Percentiles rank a stretch among this genome's conserved stretches.
Conservation (phyloP, 2,113 vertebrate species). For the Bufo gargarizans region DNA sequence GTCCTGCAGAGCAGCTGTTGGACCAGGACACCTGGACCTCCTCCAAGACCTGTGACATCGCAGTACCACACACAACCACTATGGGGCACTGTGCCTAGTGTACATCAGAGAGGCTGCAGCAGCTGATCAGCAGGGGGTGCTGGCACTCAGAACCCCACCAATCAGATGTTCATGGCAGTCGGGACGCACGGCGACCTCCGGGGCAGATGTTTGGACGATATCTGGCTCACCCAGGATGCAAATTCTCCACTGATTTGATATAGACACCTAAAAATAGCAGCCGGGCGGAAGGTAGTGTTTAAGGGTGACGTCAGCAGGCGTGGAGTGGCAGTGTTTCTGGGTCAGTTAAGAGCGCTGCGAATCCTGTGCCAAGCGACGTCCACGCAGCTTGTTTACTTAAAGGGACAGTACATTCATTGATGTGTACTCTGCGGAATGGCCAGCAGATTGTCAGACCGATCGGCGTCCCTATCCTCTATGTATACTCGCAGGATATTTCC, state of each 20-base stretch:
- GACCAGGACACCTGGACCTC: no score
- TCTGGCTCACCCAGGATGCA: neutral
- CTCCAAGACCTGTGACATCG: no score
- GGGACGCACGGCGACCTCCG: no score
- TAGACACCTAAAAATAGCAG: neutral
- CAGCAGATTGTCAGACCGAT: neutral
- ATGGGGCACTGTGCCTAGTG: no score
- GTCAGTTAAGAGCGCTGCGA: neutral
- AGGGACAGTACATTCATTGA: neutral
- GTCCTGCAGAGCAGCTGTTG: no score
- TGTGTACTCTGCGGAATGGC: neutral
- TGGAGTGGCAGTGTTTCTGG: neutral
- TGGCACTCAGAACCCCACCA: no score
- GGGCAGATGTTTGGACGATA: neutral
- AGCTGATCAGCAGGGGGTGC: no score
- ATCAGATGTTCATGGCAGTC: no score
- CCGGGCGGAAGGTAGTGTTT: no score
- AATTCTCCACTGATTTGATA: neutral
- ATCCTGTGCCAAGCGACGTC: neutral
- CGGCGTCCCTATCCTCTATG: neutral
- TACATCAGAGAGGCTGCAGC: no score
- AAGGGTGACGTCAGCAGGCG: neutral
- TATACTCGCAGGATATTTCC: neutral
- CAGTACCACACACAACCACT: no score
- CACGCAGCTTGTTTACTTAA: neutral